These are phyloP conservation scores for Drosophila rellima DNA, from an alignment of 2,888 invertebrate genomes.

Conservation along the genomic window DNA sequence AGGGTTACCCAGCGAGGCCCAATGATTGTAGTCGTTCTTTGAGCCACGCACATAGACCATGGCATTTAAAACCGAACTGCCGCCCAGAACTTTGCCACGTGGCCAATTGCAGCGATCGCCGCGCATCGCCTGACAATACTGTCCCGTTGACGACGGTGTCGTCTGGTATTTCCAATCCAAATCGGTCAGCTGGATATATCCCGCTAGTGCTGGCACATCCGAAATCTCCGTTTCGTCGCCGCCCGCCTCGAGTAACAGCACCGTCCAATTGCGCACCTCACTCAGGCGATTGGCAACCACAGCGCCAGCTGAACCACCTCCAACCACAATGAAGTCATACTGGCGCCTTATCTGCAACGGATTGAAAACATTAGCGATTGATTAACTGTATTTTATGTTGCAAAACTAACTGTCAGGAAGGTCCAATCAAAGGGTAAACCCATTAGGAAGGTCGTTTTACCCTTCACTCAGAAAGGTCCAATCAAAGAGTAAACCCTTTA, in stretches of 20 bases:
- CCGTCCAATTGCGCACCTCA: slow-evolving; percentile 93
- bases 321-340: slow-evolving; percentile 95
- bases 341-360: slow-evolving; percentile 89
- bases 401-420: not conserved
- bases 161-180: slow-evolving; percentile 97
- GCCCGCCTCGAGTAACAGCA: slow-evolving; percentile 94
- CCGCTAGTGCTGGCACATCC: slow-evolving; percentile 94
- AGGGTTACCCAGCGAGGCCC: slow-evolving; percentile 93
- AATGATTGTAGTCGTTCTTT: slow-evolving; percentile 93
- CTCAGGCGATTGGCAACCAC: slow-evolving; percentile 94
- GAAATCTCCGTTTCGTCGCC: slow-evolving; percentile 95
- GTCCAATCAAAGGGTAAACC: not conserved
- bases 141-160: slow-evolving; percentile 90
- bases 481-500: too few relatives aligned
- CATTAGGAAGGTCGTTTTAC: not conserved
- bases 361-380: not conserved
- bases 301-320: slow-evolving; percentile 95
- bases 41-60: slow-evolving; percentile 97
- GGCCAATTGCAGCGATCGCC: slow-evolving; percentile 96
- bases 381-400: not conserved
- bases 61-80: slow-evolving; percentile 94
- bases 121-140: slow-evolving; percentile 95
- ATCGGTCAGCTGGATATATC: slow-evolving; percentile 93
- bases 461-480: too few relatives aligned
- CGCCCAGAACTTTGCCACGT: slow-evolving; percentile 95